Conservation (phyloP, 2,113 vertebrate genomes). For the Catharus minimus region DNA sequence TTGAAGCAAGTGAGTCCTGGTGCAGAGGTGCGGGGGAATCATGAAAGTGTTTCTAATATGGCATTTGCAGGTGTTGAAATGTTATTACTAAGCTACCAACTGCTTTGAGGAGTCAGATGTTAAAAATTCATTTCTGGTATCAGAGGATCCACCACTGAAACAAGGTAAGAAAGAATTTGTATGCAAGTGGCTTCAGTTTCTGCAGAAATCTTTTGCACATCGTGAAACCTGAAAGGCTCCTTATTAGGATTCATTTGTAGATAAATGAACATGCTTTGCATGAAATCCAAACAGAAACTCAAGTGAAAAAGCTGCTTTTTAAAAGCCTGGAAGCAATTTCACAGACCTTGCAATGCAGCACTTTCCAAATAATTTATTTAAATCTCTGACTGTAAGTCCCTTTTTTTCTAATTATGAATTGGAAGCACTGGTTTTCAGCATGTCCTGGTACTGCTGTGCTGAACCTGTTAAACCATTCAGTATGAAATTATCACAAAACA, state of each 20-base stretch:
- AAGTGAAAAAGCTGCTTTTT: conserved; percentile 27
- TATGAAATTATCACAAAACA: conserved; percentile 30
- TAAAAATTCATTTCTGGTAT: conserved; percentile 48
- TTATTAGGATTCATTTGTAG: conserved; percentile 48
- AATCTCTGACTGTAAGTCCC: neutral
- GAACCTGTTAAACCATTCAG: neutral
- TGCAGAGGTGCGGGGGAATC: neutral
- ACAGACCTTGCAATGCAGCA: neutral
- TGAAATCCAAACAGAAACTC: conserved; percentile 36
- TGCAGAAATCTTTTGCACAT: conserved; percentile 39
- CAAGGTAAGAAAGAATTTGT: conserved; percentile 21
- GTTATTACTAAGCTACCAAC: conserved; percentile 38
- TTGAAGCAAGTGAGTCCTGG: conserved; percentile 3
- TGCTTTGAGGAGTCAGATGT: conserved; percentile 44
- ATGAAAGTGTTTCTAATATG: conserved; percentile 54
- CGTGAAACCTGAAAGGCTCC: conserved; percentile 22
- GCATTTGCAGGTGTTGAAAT: conserved; percentile 51
- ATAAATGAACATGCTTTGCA: conserved; percentile 35
- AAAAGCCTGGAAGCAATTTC: conserved; percentile 27
- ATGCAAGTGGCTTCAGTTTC: neutral
- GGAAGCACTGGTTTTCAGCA: neutral
- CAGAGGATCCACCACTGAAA: conserved; percentile 33
- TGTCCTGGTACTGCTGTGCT: neutral
- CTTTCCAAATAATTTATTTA: conserved; percentile 51
- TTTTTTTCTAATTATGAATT: conserved; percentile 15